Conservation (phyloP, 2,113 vertebrate species). For the Monarcha castaneiventris region DNA sequence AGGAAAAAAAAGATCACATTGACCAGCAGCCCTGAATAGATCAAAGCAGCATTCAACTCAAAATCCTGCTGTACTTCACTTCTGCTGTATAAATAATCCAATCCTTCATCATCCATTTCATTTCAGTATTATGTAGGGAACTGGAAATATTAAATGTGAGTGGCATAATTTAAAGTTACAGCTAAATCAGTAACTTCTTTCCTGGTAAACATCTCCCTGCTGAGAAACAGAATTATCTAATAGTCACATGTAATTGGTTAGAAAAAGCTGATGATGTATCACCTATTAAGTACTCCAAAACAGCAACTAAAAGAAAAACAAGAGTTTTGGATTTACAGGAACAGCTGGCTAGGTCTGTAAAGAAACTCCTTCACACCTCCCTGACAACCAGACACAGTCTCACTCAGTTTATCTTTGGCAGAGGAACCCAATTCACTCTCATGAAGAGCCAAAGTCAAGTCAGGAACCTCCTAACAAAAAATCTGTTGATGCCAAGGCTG, state of each 20-base stretch:
- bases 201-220: neutral
- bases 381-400: neutral
- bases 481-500: neutral
- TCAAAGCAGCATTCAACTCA: neutral
- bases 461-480: neutral
- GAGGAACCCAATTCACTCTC: neutral
- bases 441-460: neutral
- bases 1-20: neutral
- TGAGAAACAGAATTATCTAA: neutral
- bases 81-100: neutral
- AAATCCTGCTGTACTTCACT: neutral
- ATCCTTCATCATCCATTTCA: neutral
- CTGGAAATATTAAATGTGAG: neutral
- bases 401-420: neutral
- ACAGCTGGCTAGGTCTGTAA: neutral
- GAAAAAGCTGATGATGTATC: neutral
- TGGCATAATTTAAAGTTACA: neutral
- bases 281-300: neutral
- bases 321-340: neutral
- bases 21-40: neutral
- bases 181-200: neutral
- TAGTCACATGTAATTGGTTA: accelerated
- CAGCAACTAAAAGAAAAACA: neutral
- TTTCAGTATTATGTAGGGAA: neutral
- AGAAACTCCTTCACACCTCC: neutral